These are phyloP conservation scores for Drosophila yakuba DNA, from an alignment of 1,140 invertebrate species.

Conservation along the genomic window DNA sequence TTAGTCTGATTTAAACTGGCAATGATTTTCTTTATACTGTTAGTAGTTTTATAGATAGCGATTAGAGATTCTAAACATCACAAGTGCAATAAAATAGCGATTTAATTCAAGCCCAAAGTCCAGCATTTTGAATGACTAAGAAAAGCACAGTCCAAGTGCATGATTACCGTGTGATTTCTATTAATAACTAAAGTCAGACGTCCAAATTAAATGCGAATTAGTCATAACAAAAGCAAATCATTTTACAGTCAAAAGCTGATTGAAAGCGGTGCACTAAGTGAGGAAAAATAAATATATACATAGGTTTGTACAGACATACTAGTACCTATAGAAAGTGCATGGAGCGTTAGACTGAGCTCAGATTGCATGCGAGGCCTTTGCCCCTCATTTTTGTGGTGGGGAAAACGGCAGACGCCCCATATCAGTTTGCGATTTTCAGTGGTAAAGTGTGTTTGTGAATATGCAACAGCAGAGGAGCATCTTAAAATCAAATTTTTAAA, in stretches of 20 bases:
- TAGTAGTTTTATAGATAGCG: neutral
- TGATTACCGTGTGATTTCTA: slow-evolving; percentile 14
- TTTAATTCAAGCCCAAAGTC: slow-evolving; percentile 5
- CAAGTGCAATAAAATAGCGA: neutral
- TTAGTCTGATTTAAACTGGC: neutral
- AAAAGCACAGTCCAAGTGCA: slow-evolving; percentile 1
- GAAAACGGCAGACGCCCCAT: slow-evolving; percentile 32
- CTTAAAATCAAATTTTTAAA: neutral
- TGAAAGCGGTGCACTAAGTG: slow-evolving; percentile 17
- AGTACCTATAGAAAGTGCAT: slow-evolving; percentile 31
- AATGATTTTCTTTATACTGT: neutral
- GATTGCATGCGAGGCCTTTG: slow-evolving; percentile 58
- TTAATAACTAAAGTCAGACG: slow-evolving; percentile 2
- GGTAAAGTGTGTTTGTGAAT: slow-evolving; percentile 40
- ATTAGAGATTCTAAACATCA: neutral
- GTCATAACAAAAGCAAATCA: slow-evolving; percentile 25
- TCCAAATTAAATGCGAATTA: slow-evolving; percentile 19
- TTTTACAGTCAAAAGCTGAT: slow-evolving; percentile 26
- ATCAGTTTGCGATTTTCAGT: slow-evolving; percentile 58
- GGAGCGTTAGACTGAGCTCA: slow-evolving; percentile 36
- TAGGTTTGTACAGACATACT: slow-evolving; percentile 2
- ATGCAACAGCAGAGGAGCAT: slow-evolving; percentile 22
- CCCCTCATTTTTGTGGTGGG: slow-evolving; percentile 11
- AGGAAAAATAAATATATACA: neutral
- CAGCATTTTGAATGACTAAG: neutral